phyloP scores from a whole-genome alignment of 2,113 vertebrate species.

The Engystomops pustulosus region DNA sequence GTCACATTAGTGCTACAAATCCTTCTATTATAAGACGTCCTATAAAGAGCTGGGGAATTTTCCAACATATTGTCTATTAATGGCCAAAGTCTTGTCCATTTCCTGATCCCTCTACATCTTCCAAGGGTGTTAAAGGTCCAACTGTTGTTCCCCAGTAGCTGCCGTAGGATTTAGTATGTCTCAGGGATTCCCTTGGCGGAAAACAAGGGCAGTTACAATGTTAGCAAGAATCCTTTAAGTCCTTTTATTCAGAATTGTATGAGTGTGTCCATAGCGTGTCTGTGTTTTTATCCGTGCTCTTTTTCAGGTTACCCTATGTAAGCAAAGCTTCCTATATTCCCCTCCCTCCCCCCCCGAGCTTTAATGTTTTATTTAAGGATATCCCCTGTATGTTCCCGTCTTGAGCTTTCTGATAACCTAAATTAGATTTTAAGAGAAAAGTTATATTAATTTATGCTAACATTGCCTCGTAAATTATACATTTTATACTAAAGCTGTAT shows the following conservation, averaged over 20 bases:
- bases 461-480: constrained; percentile 89
- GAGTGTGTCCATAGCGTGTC: constrained; percentile 18
- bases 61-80: neutral
- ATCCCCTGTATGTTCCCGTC: constrained; percentile 68
- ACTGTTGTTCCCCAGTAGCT: constrained; percentile 74
- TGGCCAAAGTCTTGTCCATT: neutral
- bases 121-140: constrained; percentile 69
- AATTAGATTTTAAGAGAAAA: constrained; percentile 85
- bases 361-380: constrained; percentile 84
- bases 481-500: constrained; percentile 88
- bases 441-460: constrained; percentile 90
- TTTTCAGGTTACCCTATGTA: constrained; percentile 68
- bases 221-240: constrained; percentile 70
- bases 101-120: constrained; percentile 63
- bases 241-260: constrained; percentile 47
- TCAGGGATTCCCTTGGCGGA: constrained; percentile 84
- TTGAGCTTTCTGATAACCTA: constrained; percentile 82
- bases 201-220: constrained; percentile 79
- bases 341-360: constrained; percentile 70
- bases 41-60: no score
- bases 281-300: constrained; percentile 62
- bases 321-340: constrained; percentile 67
- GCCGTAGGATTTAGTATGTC: constrained; percentile 79
- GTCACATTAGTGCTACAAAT: no score
- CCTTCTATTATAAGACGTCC: no score